Percentiles rank a stretch among this genome's conserved stretches.
Evolutionary conservation across 2,113 vertebrate genomes (phyloP).

Genomic region (Lophochroa leadbeateri): DNA sequence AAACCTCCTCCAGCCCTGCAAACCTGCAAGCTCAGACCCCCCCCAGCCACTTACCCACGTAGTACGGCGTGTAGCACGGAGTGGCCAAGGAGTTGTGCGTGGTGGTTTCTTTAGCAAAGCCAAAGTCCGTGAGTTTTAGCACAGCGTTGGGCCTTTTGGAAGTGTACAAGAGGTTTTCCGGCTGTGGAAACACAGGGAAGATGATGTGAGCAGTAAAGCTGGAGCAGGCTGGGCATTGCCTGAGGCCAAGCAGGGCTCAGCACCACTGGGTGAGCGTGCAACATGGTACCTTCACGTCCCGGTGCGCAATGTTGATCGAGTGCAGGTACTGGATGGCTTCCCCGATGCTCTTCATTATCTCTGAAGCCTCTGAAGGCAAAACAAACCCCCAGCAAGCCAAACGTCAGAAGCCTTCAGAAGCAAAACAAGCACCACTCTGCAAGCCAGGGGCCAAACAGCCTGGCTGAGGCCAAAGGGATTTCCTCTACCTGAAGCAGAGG

Average conservation of each 20-base stretch:
- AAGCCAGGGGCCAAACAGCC: background rate
- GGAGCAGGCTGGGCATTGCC: background rate
- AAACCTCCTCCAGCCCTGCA: background rate
- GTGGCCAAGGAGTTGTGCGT: conserved; percentile 95
- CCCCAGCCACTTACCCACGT: conserved; percentile 86
- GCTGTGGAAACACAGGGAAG: conserved; percentile 74
- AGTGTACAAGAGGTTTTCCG: conserved; percentile 94
- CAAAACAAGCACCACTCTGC: background rate
- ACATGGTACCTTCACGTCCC: conserved; percentile 91
- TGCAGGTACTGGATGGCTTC: conserved; percentile 95
- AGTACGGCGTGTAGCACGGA: conserved; percentile 97
- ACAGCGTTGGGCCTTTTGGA: conserved; percentile 87
- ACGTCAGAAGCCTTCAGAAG: background rate
- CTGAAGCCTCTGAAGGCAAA: conserved; percentile 86
- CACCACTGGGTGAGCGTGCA: accelerated
- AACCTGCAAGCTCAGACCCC: background rate
- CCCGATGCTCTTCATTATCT: conserved; percentile 97
- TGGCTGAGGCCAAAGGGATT: background rate
- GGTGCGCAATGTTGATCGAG: conserved; percentile 94
- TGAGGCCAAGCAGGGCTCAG: accelerated
- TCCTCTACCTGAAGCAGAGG: background rate
- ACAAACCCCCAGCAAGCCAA: background rate
- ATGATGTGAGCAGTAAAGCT: background rate
- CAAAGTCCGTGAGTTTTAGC: conserved; percentile 97
- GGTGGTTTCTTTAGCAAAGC: conserved; percentile 98